Base-by-base conservation (phyloP, 2,113 vertebrate species). In the Halcyon malimbica region DNA sequence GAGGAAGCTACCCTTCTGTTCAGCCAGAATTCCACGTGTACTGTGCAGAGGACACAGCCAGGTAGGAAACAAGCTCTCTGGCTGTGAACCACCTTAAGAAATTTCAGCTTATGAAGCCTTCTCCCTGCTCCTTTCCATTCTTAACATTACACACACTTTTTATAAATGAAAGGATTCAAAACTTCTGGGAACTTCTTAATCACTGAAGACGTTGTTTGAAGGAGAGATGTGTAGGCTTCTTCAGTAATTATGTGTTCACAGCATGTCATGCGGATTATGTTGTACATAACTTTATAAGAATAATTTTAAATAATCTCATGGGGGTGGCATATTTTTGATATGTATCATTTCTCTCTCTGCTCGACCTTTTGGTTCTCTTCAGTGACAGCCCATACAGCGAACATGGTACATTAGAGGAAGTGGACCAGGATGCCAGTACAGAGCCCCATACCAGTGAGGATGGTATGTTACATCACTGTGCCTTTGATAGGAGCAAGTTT, bases 371-470 rank as follows among this genome's bases (percentile, higher is more conserved):
- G 16, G 67, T 16, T 90, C 35, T 82, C 63, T 46, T 16, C 97
- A 99, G 99, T 69, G 99, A 99, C 97, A 99, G 99, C 94, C 99
- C 99, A 0, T 99, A 99, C 95, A 99, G 99, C 37, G 99, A 99
- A 83, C 99, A 99, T 10, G 99, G 99, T 81, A 99, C 98, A 0
- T 90, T 99, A 93, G 99, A 99, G 90, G 99, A 99, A 84, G 99
- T 98, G 39, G 99, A 99, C 93, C 98, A 99, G 29, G 99, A 99
- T 10, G 98, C 98, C 15, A 99, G 99, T 10, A 98, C 98, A 13
- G 99, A 99, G 97, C 98, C 99, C 6, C 99, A 99, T 95, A 99
- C 99, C 96, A 99, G 99, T 53, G 99, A 99, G 73, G 99, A 99
- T 0, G 99, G 99, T 99, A 98, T 67, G 98, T 96, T 37, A 5